A percentile compares a stretch with the other conserved stretches of the same genome.
Evolutionary conservation across 2,113 vertebrate genomes (phyloP).

Genomic region (Taurulus bubalis): DNA sequence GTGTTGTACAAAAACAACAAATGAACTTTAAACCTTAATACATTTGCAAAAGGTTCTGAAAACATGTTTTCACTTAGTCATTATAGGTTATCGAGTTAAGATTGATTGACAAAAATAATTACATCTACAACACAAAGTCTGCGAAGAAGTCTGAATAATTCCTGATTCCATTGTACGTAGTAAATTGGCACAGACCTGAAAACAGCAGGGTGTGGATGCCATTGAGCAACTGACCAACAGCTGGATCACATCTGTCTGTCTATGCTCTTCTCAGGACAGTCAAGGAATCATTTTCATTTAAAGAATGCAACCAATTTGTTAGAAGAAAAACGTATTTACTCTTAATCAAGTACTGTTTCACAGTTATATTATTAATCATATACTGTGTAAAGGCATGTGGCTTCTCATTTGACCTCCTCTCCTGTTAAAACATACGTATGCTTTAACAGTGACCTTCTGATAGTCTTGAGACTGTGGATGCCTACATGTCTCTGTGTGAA

Average conservation of each 20-base stretch:
- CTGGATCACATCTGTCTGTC: background rate
- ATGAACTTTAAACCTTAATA: background rate
- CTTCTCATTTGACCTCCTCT: too few species aligned
- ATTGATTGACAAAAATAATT: background rate
- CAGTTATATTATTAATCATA: too few species aligned
- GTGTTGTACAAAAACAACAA: background rate
- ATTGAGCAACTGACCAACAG: background rate
- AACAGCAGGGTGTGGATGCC: background rate
- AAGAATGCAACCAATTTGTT: background rate
- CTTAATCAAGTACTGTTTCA: too few species aligned
- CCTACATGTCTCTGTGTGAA: too few species aligned
- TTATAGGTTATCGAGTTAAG: background rate
- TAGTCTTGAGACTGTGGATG: too few species aligned
- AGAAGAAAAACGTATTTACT: too few species aligned
- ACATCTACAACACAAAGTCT: background rate
- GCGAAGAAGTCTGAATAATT: background rate
- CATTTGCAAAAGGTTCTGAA: background rate
- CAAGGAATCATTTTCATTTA: background rate
- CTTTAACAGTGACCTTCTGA: too few species aligned
- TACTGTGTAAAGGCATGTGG: too few species aligned
- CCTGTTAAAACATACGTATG: too few species aligned
- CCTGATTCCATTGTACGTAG: background rate
- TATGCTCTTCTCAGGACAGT: background rate
- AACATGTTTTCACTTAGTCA: background rate
- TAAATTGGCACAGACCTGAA: background rate